Percentiles rank a stretch among this genome's conserved stretches.
These are phyloP conservation scores for Anser cygnoides DNA, from an alignment of 2,113 vertebrate species.

Conservation along the genomic window DNA sequence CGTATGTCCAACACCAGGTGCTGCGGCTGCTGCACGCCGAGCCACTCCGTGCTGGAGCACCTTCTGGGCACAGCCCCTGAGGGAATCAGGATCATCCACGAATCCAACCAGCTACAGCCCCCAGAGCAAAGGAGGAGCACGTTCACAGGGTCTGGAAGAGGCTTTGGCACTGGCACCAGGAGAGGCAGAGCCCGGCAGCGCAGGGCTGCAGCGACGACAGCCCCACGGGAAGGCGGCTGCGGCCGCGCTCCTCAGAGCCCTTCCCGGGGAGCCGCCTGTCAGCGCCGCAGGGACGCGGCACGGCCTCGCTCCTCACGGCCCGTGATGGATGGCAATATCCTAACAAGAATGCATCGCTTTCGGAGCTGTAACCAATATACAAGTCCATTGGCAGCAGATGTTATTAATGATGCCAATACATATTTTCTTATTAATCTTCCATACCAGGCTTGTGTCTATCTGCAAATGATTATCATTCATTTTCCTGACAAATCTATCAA, in stretches of 20 bases:
- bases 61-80: not conserved
- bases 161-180: not conserved
- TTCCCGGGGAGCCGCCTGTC: not conserved
- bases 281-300: not conserved
- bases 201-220: not conserved
- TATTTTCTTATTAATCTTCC: slow-evolving; percentile 72
- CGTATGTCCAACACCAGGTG: not conserved
- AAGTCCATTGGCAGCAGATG: slow-evolving; percentile 63
- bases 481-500: slow-evolving; percentile 76
- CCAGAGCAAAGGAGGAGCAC: not conserved
- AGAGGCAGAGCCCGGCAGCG: not conserved
- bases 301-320: not conserved
- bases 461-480: slow-evolving; percentile 75
- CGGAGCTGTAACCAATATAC: slow-evolving; percentile 45
- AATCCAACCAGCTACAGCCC: not conserved
- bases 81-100: fast-evolving
- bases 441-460: slow-evolving; percentile 65
- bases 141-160: fast-evolving
- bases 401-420: slow-evolving; percentile 73
- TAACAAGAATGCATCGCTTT: not conserved
- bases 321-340: slow-evolving; percentile 21
- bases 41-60: not conserved
- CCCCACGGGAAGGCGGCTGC: fast-evolving
- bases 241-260: not conserved
- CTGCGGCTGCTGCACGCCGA: not conserved